phyloP scores from a whole-genome alignment of 2,797 vertebrate species.

The Mycteria americana region DNA sequence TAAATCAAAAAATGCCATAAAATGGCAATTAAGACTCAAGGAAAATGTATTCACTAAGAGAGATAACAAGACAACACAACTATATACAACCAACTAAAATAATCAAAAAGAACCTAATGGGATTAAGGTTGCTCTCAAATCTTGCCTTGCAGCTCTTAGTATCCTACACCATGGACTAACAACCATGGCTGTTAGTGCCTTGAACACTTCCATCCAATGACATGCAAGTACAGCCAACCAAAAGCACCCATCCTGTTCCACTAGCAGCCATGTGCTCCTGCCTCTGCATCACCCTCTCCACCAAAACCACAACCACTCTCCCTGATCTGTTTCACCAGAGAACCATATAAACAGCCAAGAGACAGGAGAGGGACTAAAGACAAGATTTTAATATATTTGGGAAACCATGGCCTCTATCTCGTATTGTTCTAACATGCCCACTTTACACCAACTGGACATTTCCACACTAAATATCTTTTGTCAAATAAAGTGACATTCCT shows the following conservation, averaged over 20 bases:
- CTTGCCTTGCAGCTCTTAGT: not conserved
- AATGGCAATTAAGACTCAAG: not conserved
- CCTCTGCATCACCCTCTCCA: not conserved
- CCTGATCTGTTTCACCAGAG: not conserved
- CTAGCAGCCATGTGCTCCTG: not conserved
- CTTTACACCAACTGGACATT: not conserved
- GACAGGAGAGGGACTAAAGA: not conserved
- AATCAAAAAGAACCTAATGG: accelerated
- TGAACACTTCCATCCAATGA: not conserved
- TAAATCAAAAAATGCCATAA: not conserved
- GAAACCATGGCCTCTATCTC: not conserved
- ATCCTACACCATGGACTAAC: accelerated
- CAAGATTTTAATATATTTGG: not conserved
- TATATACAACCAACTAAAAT: not conserved
- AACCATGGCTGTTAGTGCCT: not conserved
- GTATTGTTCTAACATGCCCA: accelerated
- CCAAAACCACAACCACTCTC: not conserved
- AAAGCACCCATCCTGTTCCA: not conserved
- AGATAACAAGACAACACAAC: not conserved
- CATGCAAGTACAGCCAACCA: not conserved
- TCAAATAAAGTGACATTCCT: not conserved
- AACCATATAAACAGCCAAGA: not conserved
- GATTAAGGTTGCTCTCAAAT: not conserved
- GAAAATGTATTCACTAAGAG: not conserved
- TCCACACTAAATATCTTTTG: not conserved